phyloP scores from a whole-genome alignment of 2,113 vertebrate genomes.

The Esox niger region DNA sequence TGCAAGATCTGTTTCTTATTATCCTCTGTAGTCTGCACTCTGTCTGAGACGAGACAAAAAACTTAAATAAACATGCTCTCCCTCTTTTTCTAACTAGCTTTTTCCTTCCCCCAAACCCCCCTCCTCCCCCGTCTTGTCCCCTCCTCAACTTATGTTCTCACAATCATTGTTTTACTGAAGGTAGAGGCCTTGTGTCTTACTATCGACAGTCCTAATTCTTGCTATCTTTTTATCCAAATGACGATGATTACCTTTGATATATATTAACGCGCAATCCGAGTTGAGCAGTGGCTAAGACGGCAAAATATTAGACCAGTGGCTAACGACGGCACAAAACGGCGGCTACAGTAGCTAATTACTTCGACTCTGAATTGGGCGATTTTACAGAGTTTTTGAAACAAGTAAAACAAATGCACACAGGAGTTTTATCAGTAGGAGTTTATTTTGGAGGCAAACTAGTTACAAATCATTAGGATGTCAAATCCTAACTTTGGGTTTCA shows the following conservation, averaged over 20 bases:
- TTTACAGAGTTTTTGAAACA: background rate
- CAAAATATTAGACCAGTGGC: no score
- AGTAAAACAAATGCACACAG: background rate
- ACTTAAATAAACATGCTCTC: conserved; percentile 72
- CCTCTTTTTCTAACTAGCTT: conserved; percentile 15
- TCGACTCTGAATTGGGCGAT: background rate
- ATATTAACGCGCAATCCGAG: background rate
- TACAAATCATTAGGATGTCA: background rate
- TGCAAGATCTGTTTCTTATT: conserved; percentile 78
- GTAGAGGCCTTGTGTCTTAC: background rate
- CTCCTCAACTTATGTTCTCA: conserved; percentile 59
- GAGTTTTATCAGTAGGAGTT: background rate
- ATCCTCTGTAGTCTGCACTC: conserved; percentile 75
- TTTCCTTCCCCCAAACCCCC: background rate
- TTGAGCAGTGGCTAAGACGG: background rate
- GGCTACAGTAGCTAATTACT: no score
- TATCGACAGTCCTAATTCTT: conserved; percentile 39
- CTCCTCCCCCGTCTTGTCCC: background rate
- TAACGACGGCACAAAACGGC: background rate
- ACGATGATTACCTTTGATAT: conserved; percentile 28
- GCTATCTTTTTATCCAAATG: conserved; percentile 40
- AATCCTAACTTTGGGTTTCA: background rate
- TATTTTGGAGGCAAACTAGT: background rate
- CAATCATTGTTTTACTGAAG: conserved; percentile 38
- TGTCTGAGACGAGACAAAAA: conserved; percentile 77